phyloP scores from a whole-genome alignment of 2,888 invertebrate genomes.

The Leptothorax acervorum region DNA sequence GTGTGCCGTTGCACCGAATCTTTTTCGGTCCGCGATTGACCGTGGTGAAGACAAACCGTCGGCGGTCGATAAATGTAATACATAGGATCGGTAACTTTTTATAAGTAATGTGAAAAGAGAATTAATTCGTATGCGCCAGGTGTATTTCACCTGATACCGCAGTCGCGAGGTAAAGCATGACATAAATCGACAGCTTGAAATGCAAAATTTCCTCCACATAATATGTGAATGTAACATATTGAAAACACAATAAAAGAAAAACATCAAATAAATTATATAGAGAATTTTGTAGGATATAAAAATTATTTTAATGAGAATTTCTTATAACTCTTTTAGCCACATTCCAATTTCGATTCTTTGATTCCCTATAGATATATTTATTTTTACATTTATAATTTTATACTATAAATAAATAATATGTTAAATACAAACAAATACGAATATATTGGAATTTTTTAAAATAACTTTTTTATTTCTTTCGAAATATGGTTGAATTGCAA shows the following conservation, averaged over 20 bases:
- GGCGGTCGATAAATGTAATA: conserved; percentile 19
- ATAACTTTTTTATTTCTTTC: background rate
- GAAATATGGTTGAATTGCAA: conserved; percentile 5
- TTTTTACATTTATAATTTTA: background rate
- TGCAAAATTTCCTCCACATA: background rate
- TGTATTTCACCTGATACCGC: conserved; percentile 15
- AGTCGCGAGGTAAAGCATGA: background rate
- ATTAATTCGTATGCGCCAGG: background rate
- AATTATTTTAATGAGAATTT: conserved; percentile 32
- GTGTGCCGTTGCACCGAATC: conserved; percentile 27
- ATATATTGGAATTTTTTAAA: background rate
- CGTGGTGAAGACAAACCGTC: conserved; percentile 5
- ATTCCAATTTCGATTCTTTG: background rate
- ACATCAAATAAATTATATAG: background rate
- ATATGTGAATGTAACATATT: background rate
- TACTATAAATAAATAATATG: conserved; percentile 7
- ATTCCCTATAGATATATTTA: background rate
- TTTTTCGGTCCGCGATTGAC: conserved; percentile 18
- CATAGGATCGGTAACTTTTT: background rate
- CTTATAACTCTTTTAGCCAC: background rate
- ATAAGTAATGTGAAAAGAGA: background rate
- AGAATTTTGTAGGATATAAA: background rate
- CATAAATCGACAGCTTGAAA: background rate
- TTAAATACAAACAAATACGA: background rate
- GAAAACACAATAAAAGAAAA: background rate